Base-by-base conservation (phyloP, 2,888 invertebrate species). In the Dione vanillae region DNA sequence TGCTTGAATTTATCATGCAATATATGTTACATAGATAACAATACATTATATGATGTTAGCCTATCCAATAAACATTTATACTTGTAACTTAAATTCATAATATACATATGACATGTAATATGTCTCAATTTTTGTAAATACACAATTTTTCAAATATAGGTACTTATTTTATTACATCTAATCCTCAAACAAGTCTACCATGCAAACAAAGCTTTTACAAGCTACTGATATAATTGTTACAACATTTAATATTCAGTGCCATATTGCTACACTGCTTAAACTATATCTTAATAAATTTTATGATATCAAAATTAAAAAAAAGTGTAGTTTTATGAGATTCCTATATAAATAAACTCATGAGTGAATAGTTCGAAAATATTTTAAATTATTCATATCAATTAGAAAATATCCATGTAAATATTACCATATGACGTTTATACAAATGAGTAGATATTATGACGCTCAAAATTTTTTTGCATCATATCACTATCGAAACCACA, bases 161-260 rank as follows among this genome's bases (percentile, higher is more conserved):
- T 86, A 85, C 86, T 86, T 85, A 83, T 85, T 85, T 85, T 75
- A 83, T 84, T 85, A 83, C 84, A 85, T 81, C 82, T 81, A 79
- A 79, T 78, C 78, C 82, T 83, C 85, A 86, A 85, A 82, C 84
- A 84, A 77, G 85, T 78, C 90, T 90, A 91, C 84, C 89, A 90
- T 91, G 90, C 91, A 89, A 87, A 85, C 68, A 40, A 88, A 88
- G 85, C 83, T 85, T 85, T 81, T 85, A 87, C 88, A 88, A 86
- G 85, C 89, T 87, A 88, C 85, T 81, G 83, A 86, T 87, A 85
- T 77, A 82, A 85, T 81, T 82, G 83, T 87, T 87, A 87, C 80
- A 83, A 84, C 89, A 90, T 87, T 88, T 85, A 82, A 89, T 90
- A 88, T 89, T 83, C 76, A 76, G 78, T 82, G 77, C 68, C 82